Base-by-base conservation (phyloP, 2,888 invertebrate species). In the Andrena fulva region DNA sequence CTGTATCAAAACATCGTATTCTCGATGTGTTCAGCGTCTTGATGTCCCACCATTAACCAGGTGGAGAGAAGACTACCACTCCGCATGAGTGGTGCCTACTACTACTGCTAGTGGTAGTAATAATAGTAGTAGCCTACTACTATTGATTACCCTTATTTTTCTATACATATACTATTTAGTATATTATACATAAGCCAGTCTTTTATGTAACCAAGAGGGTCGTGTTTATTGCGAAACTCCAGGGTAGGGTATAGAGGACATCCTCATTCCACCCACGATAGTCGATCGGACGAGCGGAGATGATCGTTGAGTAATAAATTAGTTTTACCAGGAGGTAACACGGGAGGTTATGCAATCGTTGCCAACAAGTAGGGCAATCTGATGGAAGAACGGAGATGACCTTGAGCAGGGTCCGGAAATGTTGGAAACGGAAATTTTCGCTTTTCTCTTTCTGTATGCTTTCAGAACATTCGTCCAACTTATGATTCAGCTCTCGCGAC, bases 281-380 rank as follows among this genome's bases (percentile, higher is more conserved):
- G 89, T 77, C 82, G 86, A 88, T 89, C 87, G 88, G 87, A 42
- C 66, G 89, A 89, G 91, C 91, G 92, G 92, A 91, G 93, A 92
- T 93, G 91, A 93, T 92, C 91, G 91, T 93, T 92, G 91, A 92
- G 92, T 89, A 91, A 93, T 92, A 93, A 93, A 93, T 93, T 93
- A 92, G 89, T 90, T 91, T 81, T 90, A 88, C 91, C 90, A 91
- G 91, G 91, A 91, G 90, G 90, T 90, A 87, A 88, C 89, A 85
- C 85, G 82, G 85, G 88, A 89, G 89, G 89, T 91, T 90, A 90
- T 89, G 91, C 89, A 91, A 91, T 87, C 81, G 69, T 54, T 70
- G 75, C 7, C 80, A 73, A 83, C 82, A 88, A 87, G 74, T 87
- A 84, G 88, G 84, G 64, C 84, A 82, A 75, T 66, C 69, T 62